Conservation (phyloP, 2,113 vertebrate genomes). For the Syrrhaptes paradoxus region DNA sequence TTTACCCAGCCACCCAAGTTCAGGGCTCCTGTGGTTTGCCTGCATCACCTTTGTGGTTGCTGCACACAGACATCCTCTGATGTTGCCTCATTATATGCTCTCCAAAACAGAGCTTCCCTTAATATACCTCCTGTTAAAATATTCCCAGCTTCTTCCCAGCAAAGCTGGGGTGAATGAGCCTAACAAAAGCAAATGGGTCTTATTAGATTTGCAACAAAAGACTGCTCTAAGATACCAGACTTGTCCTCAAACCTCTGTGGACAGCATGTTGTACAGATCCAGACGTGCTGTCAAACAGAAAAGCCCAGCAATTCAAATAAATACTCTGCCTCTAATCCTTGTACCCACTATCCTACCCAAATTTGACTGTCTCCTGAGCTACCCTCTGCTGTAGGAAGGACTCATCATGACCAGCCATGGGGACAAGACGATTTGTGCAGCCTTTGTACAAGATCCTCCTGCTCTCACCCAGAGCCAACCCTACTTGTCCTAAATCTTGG, state of each 20-base stretch:
- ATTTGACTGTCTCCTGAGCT: background rate
- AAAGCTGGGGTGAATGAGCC: background rate
- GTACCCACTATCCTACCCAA: background rate
- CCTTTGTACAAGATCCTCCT: background rate
- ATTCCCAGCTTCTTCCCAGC: background rate
- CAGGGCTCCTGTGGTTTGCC: background rate
- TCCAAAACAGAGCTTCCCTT: background rate
- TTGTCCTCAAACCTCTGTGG: background rate
- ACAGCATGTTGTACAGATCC: background rate
- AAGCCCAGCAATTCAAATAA: background rate
- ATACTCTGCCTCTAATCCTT: background rate
- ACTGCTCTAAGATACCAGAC: background rate
- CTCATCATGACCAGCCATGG: background rate
- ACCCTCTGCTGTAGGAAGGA: background rate
- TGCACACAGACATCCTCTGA: background rate
- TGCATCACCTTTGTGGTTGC: background rate
- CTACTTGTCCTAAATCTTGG: no score
- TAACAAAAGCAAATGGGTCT: background rate
- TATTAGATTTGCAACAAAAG: background rate
- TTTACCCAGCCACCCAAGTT: rapidly evolving
- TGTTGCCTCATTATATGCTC: background rate
- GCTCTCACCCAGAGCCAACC: background rate
- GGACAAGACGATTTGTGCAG: background rate
- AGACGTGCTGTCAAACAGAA: background rate
- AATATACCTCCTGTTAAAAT: background rate